These are phyloP conservation scores for Lerema accius DNA, from an alignment of 1,140 invertebrate species.

Conservation along the genomic window DNA sequence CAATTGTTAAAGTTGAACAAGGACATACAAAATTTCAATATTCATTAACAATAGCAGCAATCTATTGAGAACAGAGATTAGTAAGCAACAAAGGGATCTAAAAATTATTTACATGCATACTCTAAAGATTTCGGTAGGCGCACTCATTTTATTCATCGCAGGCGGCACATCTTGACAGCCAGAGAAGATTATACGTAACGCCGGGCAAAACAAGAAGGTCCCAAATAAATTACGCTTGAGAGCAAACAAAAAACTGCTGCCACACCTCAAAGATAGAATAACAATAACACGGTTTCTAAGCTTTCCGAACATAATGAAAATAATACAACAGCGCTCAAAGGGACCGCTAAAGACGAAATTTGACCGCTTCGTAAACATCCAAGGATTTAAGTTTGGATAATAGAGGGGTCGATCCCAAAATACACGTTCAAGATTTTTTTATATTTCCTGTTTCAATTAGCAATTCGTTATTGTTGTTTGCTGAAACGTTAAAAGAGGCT, in stretches of 20 bases:
- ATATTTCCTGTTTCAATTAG: slow-evolving; percentile 55
- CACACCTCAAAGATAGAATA: slow-evolving; percentile 76
- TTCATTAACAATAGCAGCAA: slow-evolving; percentile 15
- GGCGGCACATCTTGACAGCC: slow-evolving; percentile 56
- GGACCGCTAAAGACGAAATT: slow-evolving; percentile 56
- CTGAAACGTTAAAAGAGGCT: slow-evolving; percentile 41
- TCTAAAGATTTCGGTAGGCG: slow-evolving; percentile 54
- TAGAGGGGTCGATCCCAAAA: slow-evolving; percentile 44
- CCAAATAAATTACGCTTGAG: slow-evolving; percentile 73
- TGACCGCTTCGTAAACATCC: slow-evolving; percentile 56
- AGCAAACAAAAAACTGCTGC: slow-evolving; percentile 71
- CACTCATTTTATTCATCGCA: slow-evolving; percentile 56
- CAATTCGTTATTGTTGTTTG: slow-evolving; percentile 48
- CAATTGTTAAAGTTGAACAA: slow-evolving; percentile 19
- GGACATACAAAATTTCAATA: slow-evolving; percentile 22
- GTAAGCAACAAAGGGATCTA: slow-evolving; percentile 15
- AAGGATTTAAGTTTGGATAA: slow-evolving; percentile 42
- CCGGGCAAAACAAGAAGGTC: slow-evolving; percentile 66
- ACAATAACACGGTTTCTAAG: slow-evolving; percentile 70
- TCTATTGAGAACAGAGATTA: slow-evolving; percentile 20
- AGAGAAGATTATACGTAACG: slow-evolving; percentile 69
- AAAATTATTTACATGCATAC: slow-evolving; percentile 32
- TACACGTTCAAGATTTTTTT: slow-evolving; percentile 42
- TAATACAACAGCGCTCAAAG: slow-evolving; percentile 61
- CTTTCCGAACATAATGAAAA: slow-evolving; percentile 66